These are phyloP conservation scores for Gadopsis marmoratus DNA, from an alignment of 2,797 vertebrate genomes.

Conservation along the genomic window DNA sequence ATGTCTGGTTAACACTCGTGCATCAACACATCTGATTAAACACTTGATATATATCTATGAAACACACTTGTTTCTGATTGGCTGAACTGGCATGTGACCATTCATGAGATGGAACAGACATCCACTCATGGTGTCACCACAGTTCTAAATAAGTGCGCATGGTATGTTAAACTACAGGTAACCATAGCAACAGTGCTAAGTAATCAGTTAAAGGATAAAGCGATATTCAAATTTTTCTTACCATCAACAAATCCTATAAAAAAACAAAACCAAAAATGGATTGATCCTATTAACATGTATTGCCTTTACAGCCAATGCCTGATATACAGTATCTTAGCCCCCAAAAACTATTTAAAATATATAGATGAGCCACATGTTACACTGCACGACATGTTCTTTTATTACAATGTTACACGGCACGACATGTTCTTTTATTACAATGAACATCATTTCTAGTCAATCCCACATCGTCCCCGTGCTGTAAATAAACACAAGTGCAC, in stretches of 20 bases:
- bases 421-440: background rate
- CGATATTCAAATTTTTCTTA: background rate
- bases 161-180: conserved; percentile 12
- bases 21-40: conserved; percentile 27
- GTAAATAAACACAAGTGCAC: background rate
- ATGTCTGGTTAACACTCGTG: conserved; percentile 22
- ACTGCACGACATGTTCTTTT: background rate
- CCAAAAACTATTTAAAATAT: background rate
- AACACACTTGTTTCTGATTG: background rate
- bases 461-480: background rate
- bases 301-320: background rate
- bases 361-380: background rate
- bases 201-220: background rate
- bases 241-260: background rate
- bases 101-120: background rate
- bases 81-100: background rate
- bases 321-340: background rate
- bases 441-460: background rate
- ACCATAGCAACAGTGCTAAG: conserved; percentile 26
- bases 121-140: background rate
- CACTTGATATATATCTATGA: background rate
- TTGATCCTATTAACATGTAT: background rate
- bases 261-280: background rate
- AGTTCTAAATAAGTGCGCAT: background rate
- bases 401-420: background rate